phyloP scores from a whole-genome alignment of 2,888 invertebrate species.

The Microplitis manilae region DNA sequence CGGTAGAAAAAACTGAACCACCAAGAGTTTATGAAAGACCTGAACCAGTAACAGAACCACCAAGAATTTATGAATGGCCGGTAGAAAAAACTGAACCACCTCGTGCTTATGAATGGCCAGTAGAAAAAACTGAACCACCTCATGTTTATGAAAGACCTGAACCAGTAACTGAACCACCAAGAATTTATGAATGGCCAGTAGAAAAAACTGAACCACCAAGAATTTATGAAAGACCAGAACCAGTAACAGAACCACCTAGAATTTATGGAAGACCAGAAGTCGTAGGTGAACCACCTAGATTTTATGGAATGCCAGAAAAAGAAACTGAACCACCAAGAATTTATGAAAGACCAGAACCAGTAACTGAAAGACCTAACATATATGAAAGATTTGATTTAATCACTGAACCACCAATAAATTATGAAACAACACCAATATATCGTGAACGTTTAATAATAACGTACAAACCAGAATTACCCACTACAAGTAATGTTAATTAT shows the following conservation, averaged over 20 bases:
- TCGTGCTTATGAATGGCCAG: no score
- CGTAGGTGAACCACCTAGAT: not conserved
- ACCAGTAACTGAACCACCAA: no score
- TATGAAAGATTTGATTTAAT: slow-evolving; percentile 49
- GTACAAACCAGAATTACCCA: slow-evolving; percentile 40
- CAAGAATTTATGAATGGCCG: no score
- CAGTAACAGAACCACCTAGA: no score
- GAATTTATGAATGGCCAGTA: no score
- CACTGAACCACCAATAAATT: slow-evolving; percentile 17
- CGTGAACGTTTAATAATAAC: slow-evolving; percentile 42
- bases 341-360: not conserved
- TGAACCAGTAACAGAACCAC: no score
- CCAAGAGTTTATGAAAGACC: no score
- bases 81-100: not conserved
- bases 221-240: no score
- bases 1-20: no score
- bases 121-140: no score
- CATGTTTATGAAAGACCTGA: no score
- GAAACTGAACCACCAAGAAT: not conserved
- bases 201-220: no score
- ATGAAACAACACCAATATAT: slow-evolving; percentile 32
- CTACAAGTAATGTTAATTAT: slow-evolving; percentile 28
- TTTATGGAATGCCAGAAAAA: not conserved
- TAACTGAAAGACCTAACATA: not conserved
- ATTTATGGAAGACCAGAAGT: not conserved